These are phyloP conservation scores for human (Homo sapiens) DNA, from an alignment of 2,113 vertebrate species.

Conservation along the genomic window DNA sequence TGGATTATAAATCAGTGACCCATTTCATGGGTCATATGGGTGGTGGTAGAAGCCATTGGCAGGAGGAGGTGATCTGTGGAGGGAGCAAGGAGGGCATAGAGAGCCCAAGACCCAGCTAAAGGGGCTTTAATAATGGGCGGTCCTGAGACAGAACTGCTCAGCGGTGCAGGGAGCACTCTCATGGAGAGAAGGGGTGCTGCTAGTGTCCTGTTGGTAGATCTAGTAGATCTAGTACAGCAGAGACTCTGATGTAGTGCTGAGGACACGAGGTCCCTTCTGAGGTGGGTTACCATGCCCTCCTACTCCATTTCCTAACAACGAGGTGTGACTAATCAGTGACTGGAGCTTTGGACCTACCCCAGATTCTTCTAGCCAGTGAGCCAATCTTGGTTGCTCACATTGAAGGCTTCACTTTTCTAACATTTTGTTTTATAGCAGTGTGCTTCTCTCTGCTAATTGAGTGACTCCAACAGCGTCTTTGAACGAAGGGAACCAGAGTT, in stretches of 20 bases:
- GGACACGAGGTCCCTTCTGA: not conserved
- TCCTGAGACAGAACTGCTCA: not conserved
- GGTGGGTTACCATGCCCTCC: not conserved
- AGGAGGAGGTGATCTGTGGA: not conserved
- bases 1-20: not conserved
- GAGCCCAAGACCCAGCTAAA: not conserved
- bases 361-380: not conserved
- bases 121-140: not conserved
- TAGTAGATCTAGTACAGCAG: not conserved
- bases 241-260: not conserved
- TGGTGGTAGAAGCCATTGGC: not conserved
- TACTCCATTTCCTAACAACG: not conserved
- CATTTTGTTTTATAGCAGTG: not conserved
- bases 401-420: not conserved
- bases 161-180: not conserved
- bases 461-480: not conserved
- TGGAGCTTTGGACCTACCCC: not conserved
- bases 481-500: not conserved
- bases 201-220: accelerated
- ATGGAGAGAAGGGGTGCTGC: accelerated
- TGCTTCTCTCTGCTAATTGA: not conserved
- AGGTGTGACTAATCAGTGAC: not conserved
- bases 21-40: not conserved
- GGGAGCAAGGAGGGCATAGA: accelerated
- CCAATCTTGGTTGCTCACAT: not conserved